These are phyloP conservation scores for Luehdorfia chinensis DNA, from an alignment of 1,140 invertebrate genomes.

Conservation along the genomic window DNA sequence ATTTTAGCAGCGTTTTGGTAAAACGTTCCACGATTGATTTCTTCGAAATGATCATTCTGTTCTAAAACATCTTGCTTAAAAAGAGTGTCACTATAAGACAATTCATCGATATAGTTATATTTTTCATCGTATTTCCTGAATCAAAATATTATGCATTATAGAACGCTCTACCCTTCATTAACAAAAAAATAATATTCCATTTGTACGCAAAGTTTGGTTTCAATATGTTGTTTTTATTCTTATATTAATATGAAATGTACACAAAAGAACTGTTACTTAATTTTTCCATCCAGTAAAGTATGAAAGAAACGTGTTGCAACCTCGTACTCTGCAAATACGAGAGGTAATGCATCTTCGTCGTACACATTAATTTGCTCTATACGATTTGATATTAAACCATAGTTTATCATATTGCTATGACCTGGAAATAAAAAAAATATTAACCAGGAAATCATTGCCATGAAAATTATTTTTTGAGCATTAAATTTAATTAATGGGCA, in stretches of 20 bases:
- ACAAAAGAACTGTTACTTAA: slow-evolving; percentile 34
- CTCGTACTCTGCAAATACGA: slow-evolving; percentile 46
- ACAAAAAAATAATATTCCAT: too few relatives aligned
- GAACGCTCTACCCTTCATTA: too few relatives aligned
- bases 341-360: slow-evolving; percentile 30
- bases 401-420: slow-evolving; percentile 41
- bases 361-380: slow-evolving; percentile 32
- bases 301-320: slow-evolving; percentile 40
- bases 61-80: slow-evolving; percentile 37
- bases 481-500: too few relatives aligned
- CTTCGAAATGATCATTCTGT: slow-evolving; percentile 38
- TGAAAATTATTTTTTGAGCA: too few relatives aligned
- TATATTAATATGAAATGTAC: too few relatives aligned
- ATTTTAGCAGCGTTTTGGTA: slow-evolving; percentile 40
- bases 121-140: slow-evolving; percentile 45
- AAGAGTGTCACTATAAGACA: slow-evolving; percentile 36
- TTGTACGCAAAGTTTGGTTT: too few relatives aligned
- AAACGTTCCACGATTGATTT: slow-evolving; percentile 47
- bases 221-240: too few relatives aligned
- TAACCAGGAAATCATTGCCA: too few relatives aligned
- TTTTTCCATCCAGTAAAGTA: slow-evolving; percentile 38
- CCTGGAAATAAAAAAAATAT: slow-evolving; percentile 27
- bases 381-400: slow-evolving; percentile 35
- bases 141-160: too few relatives aligned
- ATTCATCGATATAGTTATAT: slow-evolving; percentile 39